Base-by-base conservation (phyloP, 2,113 vertebrate genomes). In the Athene noctua region DNA sequence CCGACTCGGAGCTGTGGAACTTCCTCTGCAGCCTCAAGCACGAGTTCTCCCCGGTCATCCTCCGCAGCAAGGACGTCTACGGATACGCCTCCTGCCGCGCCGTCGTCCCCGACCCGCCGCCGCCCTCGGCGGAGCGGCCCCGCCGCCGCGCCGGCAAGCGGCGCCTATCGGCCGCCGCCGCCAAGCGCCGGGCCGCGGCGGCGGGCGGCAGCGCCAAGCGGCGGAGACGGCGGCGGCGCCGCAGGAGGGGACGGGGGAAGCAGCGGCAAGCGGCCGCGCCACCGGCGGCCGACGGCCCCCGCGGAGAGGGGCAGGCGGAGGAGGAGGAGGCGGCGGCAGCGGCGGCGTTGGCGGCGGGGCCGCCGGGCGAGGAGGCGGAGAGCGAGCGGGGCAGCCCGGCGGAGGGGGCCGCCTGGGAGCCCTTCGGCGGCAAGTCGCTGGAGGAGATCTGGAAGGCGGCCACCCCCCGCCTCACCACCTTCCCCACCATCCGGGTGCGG, bases 1-100 rank as follows among this genome's bases (percentile, higher is more conserved):
- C 98, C 59, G 98, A 98, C 86, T 97, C 98, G 34, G 98, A 98
- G 98, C 98, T 98, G 83, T 98, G 98, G 98, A 97, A 97, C 97
- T 98, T 98, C 97, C 98, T 98, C n/a, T 98, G 98, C 97, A 98
- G 98, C 96, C 98, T 98, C 95, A 97, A 97, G 95, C 98, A 98
- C 92, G 97, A 98, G 97, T 98, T 98, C 96, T 98, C 98, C 79
- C 98, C 98, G 84, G 97, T 98, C 93, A 98, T 98, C 81, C 98
- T 98, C n/a, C 98, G 98, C 94, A 98, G 98, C 89, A 98, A 98
- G 96, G 98, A 98, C 97, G 98, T 98, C 87, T 98, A 98, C 77
- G 98, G 98, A 59, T 98, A 98, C 96, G 96, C 98, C 25, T 98
- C 98, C 22, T 98, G 98, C 95, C 97, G 98, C 78, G 98, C 98